Evolutionary conservation across 2,888 invertebrate genomes (phyloP).

Genomic region (Lithophane socia): DNA sequence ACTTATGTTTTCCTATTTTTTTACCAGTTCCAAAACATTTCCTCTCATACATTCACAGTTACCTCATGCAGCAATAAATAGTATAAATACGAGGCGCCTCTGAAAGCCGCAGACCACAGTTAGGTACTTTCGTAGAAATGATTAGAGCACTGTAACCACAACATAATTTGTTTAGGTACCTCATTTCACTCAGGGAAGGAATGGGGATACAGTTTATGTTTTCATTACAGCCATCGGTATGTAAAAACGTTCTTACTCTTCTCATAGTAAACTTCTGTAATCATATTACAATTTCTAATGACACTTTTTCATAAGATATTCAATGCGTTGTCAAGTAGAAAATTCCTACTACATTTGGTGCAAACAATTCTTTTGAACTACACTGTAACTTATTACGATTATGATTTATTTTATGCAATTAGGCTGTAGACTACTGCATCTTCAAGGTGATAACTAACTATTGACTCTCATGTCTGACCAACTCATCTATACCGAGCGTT

Average conservation of each 20-base stretch:
- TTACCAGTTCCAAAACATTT: constrained; percentile 12
- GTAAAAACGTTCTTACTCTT: neutral
- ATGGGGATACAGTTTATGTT: constrained; percentile 24
- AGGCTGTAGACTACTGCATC: neutral
- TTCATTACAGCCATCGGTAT: neutral
- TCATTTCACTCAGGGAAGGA: constrained; percentile 16
- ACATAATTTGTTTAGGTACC: constrained; percentile 31
- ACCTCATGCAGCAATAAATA: constrained; percentile 30
- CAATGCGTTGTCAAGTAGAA: neutral
- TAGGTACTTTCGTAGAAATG: constrained; percentile 37
- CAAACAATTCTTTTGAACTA: neutral
- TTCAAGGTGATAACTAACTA: neutral
- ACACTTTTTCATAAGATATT: neutral
- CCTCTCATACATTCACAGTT: neutral
- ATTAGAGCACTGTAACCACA: constrained; percentile 21
- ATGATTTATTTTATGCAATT: neutral
- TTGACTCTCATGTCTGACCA: neutral
- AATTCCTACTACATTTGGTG: neutral
- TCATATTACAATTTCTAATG: neutral
- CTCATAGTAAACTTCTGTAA: constrained; percentile 1
- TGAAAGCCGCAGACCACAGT: constrained; percentile 42
- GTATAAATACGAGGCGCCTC: constrained; percentile 6
- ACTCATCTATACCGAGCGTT: neutral
- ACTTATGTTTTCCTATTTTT: neutral
- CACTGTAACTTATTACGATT: neutral